These are phyloP conservation scores for Hexactinellida sp. DNA, from an alignment of 37 sponge, comb jelly and placozoan species.

Conservation along the genomic window DNA sequence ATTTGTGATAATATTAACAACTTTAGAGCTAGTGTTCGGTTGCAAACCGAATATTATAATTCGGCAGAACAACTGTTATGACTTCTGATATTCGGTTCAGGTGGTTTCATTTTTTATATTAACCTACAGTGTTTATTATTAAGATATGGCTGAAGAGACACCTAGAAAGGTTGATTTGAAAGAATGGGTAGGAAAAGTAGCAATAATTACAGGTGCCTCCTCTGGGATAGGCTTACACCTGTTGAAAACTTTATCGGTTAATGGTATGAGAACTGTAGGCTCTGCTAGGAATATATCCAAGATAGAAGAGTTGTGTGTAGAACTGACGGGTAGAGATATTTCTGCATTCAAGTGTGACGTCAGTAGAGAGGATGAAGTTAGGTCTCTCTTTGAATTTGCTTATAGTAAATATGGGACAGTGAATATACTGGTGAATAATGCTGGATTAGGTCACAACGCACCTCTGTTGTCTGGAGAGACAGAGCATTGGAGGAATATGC, in stretches of 20 bases:
- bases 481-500: conserved; percentile 52
- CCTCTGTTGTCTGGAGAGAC: conserved; percentile 41
- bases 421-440: conserved; percentile 65
- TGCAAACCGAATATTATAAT: no score
- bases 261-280: background rate
- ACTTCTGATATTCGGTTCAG: no score
- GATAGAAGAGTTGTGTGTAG: background rate
- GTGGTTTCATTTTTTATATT: no score
- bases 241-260: background rate
- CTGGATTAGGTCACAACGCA: conserved; percentile 46
- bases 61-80: no score
- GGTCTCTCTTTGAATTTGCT: conserved; percentile 26
- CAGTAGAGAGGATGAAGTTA: conserved; percentile 49
- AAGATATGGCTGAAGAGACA: background rate
- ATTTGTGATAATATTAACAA: no score
- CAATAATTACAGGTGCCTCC: background rate
- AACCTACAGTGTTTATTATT: no score
- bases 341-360: conserved; percentile 65
- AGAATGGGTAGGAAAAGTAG: background rate
- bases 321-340: conserved; percentile 13
- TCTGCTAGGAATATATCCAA: background rate
- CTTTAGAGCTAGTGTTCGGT: no score
- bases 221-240: background rate
- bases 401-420: conserved; percentile 42
- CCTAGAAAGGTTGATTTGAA: no score